These are phyloP conservation scores for Emberiza fucata DNA, from an alignment of 2,113 vertebrate genomes.

Conservation along the genomic window DNA sequence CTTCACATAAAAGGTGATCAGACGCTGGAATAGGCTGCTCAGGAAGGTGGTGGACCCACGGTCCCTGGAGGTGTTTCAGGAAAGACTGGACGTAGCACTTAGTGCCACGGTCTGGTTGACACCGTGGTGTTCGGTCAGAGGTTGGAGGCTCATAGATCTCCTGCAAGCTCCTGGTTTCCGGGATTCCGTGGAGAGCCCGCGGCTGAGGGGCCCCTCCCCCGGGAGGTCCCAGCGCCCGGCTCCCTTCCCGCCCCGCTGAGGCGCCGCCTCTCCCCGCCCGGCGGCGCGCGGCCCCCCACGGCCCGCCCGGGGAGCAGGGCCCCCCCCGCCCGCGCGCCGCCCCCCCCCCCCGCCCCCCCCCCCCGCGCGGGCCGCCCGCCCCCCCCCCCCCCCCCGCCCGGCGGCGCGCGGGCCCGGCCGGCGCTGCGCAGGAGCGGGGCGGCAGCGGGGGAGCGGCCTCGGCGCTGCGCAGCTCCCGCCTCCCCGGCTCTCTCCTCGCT, in stretches of 20 bases:
- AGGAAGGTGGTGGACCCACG: neutral
- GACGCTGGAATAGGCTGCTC: neutral
- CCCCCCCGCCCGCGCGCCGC: no score
- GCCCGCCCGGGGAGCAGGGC: neutral
- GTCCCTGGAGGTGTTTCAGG: neutral
- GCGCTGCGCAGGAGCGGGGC: neutral
- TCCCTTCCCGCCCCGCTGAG: neutral
- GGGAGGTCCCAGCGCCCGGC: neutral
- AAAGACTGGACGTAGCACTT: neutral
- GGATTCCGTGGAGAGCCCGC: accelerated
- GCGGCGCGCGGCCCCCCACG: neutral
- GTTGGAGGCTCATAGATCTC: accelerated
- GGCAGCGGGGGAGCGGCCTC: accelerated
- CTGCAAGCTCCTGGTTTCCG: accelerated
- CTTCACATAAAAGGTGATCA: neutral
- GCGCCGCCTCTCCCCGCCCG: neutral
- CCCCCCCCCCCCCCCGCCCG: no score
- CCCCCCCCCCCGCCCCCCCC: no score
- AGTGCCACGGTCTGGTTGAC: neutral
- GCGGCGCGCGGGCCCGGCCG: neutral
- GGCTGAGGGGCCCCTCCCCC: accelerated
- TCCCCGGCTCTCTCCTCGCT: accelerated
- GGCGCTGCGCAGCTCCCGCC: accelerated
- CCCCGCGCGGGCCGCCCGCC: no score
- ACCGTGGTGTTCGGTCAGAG: neutral